These are phyloP conservation scores for Mungos mungo DNA, from an alignment of 2,113 vertebrate species.

Conservation along the genomic window DNA sequence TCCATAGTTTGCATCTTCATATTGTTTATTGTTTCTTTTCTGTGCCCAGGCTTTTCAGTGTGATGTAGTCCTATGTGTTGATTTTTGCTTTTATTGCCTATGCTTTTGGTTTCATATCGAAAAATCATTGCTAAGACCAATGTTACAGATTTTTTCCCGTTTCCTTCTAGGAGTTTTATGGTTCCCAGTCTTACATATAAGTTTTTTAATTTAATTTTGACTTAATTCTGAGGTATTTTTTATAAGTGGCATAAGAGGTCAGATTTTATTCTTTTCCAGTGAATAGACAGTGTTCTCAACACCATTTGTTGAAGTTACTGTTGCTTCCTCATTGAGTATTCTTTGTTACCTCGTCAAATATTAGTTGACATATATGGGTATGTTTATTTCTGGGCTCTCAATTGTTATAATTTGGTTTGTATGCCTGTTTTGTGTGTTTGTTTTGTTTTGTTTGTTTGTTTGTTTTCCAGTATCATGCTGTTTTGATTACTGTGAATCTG, in stretches of 20 bases:
- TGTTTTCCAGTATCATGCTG: not conserved
- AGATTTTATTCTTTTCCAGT: not conserved
- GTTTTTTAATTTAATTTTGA: not conserved
- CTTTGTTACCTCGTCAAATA: not conserved
- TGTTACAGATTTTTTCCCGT: not conserved
- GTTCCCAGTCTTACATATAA: not conserved
- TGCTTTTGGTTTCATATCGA: not conserved
- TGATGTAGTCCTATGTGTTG: not conserved
- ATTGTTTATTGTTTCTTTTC: not conserved
- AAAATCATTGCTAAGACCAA: not conserved
- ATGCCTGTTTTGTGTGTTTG: not conserved
- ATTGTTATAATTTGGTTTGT: not conserved
- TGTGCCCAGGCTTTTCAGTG: not conserved
- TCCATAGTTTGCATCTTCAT: not conserved
- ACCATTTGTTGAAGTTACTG: not conserved
- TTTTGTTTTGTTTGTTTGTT: too few relatives aligned
- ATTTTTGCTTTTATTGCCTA: not conserved
- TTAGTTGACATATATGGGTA: not conserved
- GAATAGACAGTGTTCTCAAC: not conserved
- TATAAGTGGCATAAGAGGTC: not conserved
- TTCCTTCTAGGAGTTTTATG: not conserved
- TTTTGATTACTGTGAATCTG: not conserved
- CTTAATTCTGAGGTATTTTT: not conserved
- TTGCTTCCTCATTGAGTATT: not conserved
- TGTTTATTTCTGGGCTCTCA: not conserved